Percentiles rank a stretch among this genome's conserved stretches.
Conservation (phyloP, 2,888 invertebrate genomes). For the Eledone cirrhosa region DNA sequence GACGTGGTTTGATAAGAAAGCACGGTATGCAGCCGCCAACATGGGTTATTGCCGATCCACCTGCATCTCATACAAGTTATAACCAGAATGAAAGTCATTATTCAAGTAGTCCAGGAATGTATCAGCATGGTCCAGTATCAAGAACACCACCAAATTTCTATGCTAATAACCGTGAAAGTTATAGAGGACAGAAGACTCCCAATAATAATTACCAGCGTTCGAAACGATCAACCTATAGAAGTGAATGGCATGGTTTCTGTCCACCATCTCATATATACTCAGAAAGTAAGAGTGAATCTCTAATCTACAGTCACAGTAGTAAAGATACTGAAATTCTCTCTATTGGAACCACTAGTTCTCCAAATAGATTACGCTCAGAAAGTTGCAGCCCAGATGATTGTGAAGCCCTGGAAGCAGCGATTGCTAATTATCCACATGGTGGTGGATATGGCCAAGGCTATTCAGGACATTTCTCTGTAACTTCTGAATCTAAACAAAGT, state of each 20-base stretch:
- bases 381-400: slow-evolving; percentile 26
- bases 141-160: slow-evolving; percentile 25
- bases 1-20: slow-evolving; percentile 37
- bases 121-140: slow-evolving; percentile 11
- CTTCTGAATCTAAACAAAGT: slow-evolving; percentile 21
- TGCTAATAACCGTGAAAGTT: slow-evolving; percentile 17
- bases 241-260: slow-evolving; percentile 21
- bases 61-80: slow-evolving; percentile 5
- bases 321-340: slow-evolving; percentile 23
- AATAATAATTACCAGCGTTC: slow-evolving; percentile 24
- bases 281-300: slow-evolving; percentile 14
- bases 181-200: slow-evolving; percentile 19
- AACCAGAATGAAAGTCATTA: slow-evolving; percentile 18
- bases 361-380: slow-evolving; percentile 19
- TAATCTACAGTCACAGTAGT: slow-evolving; percentile 10
- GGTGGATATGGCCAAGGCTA: slow-evolving; percentile 24
- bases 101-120: slow-evolving; percentile 24
- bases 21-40: slow-evolving; percentile 36
- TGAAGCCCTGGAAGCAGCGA: slow-evolving; percentile 23
- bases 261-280: slow-evolving; percentile 23
- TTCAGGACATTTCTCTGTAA: slow-evolving; percentile 24
- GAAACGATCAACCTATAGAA: slow-evolving; percentile 23
- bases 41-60: slow-evolving; percentile 37
- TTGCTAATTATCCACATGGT: slow-evolving; percentile 24
- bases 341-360: slow-evolving; percentile 20